Evolutionary conservation across 2,113 vertebrate genomes (phyloP).

Genomic region (Malurus melanocephalus): DNA sequence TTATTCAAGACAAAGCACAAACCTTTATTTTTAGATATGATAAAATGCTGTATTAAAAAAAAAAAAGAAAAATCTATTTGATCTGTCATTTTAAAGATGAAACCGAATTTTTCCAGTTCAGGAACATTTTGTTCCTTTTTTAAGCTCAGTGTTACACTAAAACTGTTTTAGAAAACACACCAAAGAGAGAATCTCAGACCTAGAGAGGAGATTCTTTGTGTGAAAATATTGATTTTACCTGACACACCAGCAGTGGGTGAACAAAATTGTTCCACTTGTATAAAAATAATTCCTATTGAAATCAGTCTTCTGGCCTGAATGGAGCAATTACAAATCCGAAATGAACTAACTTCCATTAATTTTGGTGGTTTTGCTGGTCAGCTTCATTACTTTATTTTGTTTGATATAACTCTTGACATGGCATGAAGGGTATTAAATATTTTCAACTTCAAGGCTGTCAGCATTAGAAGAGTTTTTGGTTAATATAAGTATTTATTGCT

Average conservation of each 20-base stretch:
- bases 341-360: neutral
- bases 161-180: neutral
- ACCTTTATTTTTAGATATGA: neutral
- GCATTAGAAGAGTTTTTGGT: neutral
- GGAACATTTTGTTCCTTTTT: conserved; percentile 7
- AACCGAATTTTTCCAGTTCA: neutral
- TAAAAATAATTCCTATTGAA: neutral
- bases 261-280: neutral
- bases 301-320: neutral
- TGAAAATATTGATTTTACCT: conserved; percentile 28
- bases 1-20: neutral
- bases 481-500: neutral
- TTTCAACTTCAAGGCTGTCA: neutral
- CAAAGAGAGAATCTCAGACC: neutral
- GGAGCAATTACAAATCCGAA: neutral
- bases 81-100: conserved; percentile 20
- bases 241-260: neutral
- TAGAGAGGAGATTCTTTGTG: neutral
- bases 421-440: neutral
- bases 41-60: neutral
- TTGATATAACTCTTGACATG: neutral
- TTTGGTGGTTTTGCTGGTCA: neutral
- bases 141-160: neutral
- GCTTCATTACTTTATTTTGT: neutral
- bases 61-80: neutral